Conservation (phyloP, 2,888 invertebrate species). For the Coelinius sp. region DNA sequence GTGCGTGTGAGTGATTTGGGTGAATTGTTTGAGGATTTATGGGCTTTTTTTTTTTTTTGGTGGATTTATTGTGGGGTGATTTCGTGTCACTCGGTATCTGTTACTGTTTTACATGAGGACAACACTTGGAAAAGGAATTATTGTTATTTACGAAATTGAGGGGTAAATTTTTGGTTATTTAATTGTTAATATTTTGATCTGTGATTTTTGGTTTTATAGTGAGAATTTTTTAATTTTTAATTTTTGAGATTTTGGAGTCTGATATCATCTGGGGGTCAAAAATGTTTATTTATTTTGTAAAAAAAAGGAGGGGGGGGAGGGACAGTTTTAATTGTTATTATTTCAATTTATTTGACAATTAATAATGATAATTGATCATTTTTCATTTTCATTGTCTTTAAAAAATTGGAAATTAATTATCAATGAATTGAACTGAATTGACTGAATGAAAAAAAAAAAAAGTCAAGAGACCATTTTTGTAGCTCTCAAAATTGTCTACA, state of each 20-base stretch:
- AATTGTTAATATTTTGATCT: constrained; percentile 40
- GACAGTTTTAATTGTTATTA: no score
- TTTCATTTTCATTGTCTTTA: no score
- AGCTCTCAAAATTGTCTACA: no score
- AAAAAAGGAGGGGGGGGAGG: no score
- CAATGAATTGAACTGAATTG: no score
- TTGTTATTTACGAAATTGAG: not conserved
- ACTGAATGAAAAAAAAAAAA: no score
- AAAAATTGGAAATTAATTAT: no score
- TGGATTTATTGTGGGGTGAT: not conserved
- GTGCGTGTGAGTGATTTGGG: not conserved
- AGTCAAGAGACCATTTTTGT: no score
- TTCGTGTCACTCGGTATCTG: not conserved
- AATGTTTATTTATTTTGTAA: no score
- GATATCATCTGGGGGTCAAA: no score
- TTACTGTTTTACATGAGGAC: not conserved
- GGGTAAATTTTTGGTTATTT: constrained; percentile 31
- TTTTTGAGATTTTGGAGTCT: not conserved
- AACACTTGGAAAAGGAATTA: not conserved
- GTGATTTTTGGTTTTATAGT: not conserved
- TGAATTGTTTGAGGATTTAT: not conserved
- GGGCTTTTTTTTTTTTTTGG: not conserved
- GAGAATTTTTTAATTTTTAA: not conserved
- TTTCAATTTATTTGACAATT: no score
- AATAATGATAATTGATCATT: no score